These are phyloP conservation scores for Odontocerum albicorne DNA, from an alignment of 2,888 invertebrate species.

Conservation along the genomic window DNA sequence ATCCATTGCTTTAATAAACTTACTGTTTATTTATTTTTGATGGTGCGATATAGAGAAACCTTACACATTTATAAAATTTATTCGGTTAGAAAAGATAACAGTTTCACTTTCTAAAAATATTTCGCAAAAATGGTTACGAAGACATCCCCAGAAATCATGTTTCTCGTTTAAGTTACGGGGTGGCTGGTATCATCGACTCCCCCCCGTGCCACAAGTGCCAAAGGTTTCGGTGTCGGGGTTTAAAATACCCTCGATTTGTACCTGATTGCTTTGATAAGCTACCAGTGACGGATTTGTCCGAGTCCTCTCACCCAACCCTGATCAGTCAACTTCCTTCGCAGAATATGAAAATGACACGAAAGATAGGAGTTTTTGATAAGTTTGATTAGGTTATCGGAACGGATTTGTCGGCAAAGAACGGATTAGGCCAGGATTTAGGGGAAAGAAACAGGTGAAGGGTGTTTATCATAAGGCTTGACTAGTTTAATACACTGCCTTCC, in stretches of 20 bases:
- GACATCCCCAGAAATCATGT: background rate
- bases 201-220: conserved; percentile 10
- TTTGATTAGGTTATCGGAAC: conserved; percentile 34
- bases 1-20: no score
- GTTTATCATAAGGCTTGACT: no score
- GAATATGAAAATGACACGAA: conserved; percentile 20
- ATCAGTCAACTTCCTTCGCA: conserved; percentile 17
- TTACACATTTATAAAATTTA: no score
- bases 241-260: conserved; percentile 21
- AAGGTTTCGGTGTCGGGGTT: conserved; percentile 6
- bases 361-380: conserved; percentile 25
- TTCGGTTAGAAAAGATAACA: no score
- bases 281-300: conserved; percentile 16
- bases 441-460: conserved; percentile 10
- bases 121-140: background rate
- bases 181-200: conserved; percentile 1
- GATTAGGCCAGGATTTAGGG: conserved; percentile 10
- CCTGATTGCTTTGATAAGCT: conserved; percentile 27
- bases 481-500: no score
- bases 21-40: no score
- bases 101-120: background rate
- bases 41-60: no score
- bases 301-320: background rate
- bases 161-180: background rate
- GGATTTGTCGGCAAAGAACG: conserved; percentile 11